These are phyloP conservation scores for Alviniconcha marisindica DNA, from an alignment of 1,140 invertebrate species.

Conservation along the genomic window DNA sequence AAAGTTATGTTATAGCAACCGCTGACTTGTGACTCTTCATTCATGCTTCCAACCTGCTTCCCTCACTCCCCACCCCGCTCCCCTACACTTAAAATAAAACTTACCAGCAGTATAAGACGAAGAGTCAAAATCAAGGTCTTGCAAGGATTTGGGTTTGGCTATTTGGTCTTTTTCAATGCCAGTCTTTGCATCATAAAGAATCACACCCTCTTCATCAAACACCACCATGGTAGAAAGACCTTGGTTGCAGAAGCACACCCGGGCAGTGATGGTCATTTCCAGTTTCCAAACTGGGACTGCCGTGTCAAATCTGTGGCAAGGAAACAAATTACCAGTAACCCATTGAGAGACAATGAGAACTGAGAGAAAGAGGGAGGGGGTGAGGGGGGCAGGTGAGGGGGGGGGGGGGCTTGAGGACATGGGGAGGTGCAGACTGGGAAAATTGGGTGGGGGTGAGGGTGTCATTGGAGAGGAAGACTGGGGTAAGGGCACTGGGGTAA, in stretches of 20 bases:
- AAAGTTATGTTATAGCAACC: no score
- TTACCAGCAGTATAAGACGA: background rate
- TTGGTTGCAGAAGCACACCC: conserved; percentile 40
- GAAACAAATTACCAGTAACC: no score
- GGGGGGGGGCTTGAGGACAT: no score
- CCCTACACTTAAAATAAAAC: background rate
- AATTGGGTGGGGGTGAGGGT: no score
- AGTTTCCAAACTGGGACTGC: background rate
- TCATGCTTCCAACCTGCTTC: no score
- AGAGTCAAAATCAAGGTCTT: background rate
- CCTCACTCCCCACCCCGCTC: background rate
- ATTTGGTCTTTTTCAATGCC: background rate
- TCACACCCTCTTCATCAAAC: conserved; percentile 19
- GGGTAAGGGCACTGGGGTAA: background rate
- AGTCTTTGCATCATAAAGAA: conserved; percentile 25
- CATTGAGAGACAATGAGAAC: no score
- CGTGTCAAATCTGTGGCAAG: background rate
- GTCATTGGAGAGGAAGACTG: no score
- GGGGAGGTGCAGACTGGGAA: no score
- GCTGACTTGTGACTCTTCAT: no score
- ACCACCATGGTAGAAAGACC: conserved; percentile 43
- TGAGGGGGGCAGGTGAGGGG: no score
- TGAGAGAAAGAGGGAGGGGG: no score
- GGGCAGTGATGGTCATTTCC: background rate
- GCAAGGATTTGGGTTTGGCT: background rate